Percentiles rank a stretch among this genome's conserved stretches.
These are phyloP conservation scores for Hirundichthys speculiger DNA, from an alignment of 2,113 vertebrate species.

Conservation along the genomic window DNA sequence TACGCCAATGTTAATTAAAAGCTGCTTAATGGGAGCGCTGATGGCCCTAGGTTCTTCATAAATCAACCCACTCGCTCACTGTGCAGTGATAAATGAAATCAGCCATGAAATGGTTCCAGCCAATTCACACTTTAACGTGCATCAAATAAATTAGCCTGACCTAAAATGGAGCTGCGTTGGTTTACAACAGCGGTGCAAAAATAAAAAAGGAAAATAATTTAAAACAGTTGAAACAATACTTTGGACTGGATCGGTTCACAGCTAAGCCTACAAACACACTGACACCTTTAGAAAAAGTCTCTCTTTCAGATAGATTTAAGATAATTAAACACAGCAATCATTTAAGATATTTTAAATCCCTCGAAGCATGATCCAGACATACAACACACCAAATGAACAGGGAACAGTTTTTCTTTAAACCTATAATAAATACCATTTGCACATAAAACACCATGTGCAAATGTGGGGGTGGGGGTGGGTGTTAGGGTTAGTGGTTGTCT, in stretches of 20 bases:
- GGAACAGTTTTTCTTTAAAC: no score
- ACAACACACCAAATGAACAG: no score
- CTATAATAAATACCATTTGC: no score
- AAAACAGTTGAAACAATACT: neutral
- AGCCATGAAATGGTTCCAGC: conserved; percentile 68
- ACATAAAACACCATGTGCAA: no score
- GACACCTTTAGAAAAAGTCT: no score
- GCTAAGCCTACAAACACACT: no score
- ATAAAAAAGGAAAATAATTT: neutral
- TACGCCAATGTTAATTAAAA: conserved; percentile 69
- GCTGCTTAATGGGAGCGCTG: conserved; percentile 64
- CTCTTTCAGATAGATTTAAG: no score
- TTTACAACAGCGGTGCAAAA: conserved; percentile 15
- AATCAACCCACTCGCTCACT: conserved; percentile 50
- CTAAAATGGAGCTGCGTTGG: conserved; percentile 42
- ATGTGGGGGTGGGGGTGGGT: no score
- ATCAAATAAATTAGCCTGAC: conserved; percentile 62
- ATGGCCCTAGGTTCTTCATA: conserved; percentile 64
- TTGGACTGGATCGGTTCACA: neutral
- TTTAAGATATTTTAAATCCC: no score
- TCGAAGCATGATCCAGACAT: no score
- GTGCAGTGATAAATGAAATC: conserved; percentile 68
- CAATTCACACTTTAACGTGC: conserved; percentile 64
- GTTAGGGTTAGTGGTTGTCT: no score
- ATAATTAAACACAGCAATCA: no score